Conservation (phyloP, 2,797 vertebrate species). For the Salarias fasciatus region DNA sequence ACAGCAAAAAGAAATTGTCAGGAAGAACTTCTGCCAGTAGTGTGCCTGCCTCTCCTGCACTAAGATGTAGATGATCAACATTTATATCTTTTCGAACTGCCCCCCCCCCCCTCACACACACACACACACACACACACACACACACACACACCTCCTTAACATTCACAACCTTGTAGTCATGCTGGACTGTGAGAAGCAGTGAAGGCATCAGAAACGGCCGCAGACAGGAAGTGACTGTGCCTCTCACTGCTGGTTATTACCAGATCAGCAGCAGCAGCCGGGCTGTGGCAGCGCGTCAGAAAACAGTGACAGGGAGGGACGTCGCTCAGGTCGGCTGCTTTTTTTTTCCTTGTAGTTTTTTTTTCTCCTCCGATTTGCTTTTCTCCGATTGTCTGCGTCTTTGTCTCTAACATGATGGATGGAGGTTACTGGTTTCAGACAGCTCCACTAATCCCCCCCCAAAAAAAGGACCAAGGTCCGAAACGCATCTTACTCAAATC, state of each 20-base stretch:
- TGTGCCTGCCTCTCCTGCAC: slow-evolving; percentile 30
- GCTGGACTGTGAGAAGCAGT: slow-evolving; percentile 51
- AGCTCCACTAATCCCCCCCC: no score
- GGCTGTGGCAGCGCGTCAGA: slow-evolving; percentile 36
- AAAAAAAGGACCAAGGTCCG: no score
- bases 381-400: slow-evolving; percentile 2
- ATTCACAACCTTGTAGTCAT: slow-evolving; percentile 6
- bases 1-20: not conserved
- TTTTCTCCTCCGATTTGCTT: not conserved
- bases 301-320: slow-evolving; percentile 32
- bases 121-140: not conserved
- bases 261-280: slow-evolving; percentile 51
- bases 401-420: not conserved
- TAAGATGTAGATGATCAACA: slow-evolving; percentile 19
- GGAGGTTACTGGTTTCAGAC: not conserved
- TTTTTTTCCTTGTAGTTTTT: not conserved
- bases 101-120: not conserved
- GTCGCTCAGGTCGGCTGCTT: slow-evolving; percentile 29
- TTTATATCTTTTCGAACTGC: not conserved
- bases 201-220: slow-evolving; percentile 31
- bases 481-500: slow-evolving; percentile 26
- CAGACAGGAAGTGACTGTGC: slow-evolving; percentile 40
- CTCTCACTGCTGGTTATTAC: slow-evolving; percentile 46
- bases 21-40: slow-evolving; percentile 28
- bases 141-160: not conserved